These are phyloP conservation scores for Leptinotarsa rubiginosa DNA, from an alignment of 2,888 invertebrate genomes.

Conservation along the genomic window DNA sequence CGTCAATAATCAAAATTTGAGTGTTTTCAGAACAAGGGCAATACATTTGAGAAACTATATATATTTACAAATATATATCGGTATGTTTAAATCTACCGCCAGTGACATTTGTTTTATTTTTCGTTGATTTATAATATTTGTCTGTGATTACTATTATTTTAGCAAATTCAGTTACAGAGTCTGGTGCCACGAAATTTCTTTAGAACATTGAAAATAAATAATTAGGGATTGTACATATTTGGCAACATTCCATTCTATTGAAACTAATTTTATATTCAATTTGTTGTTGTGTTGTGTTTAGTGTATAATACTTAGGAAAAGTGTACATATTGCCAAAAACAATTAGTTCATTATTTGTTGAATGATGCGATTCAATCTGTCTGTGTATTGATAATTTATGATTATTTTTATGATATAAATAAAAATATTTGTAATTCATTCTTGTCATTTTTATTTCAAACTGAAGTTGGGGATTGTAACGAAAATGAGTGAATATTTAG, in stretches of 20 bases:
- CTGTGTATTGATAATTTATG: slow-evolving; percentile 66
- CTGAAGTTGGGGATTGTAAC: not conserved
- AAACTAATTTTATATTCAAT: slow-evolving; percentile 60
- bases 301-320: slow-evolving; percentile 60
- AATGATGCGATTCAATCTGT: slow-evolving; percentile 62
- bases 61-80: slow-evolving; percentile 4
- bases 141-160: slow-evolving; percentile 48
- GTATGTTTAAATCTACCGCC: slow-evolving; percentile 27
- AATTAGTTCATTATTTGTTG: slow-evolving; percentile 64
- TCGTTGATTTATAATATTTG: slow-evolving; percentile 40
- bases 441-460: slow-evolving; percentile 2
- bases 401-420: slow-evolving; percentile 66
- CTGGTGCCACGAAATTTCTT: slow-evolving; percentile 52
- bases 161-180: slow-evolving; percentile 44
- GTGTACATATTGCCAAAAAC: slow-evolving; percentile 66
- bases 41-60: slow-evolving; percentile 42
- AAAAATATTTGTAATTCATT: slow-evolving; percentile 64
- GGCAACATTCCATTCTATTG: slow-evolving; percentile 61
- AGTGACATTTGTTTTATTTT: slow-evolving; percentile 36
- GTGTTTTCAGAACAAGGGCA: slow-evolving; percentile 46
- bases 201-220: slow-evolving; percentile 48
- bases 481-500: not conserved
- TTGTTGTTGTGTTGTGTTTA: slow-evolving; percentile 65
- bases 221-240: slow-evolving; percentile 46
- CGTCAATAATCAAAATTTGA: slow-evolving; percentile 47